These are phyloP conservation scores for Drepana falcataria DNA, from an alignment of 2,888 invertebrate genomes.

Conservation along the genomic window DNA sequence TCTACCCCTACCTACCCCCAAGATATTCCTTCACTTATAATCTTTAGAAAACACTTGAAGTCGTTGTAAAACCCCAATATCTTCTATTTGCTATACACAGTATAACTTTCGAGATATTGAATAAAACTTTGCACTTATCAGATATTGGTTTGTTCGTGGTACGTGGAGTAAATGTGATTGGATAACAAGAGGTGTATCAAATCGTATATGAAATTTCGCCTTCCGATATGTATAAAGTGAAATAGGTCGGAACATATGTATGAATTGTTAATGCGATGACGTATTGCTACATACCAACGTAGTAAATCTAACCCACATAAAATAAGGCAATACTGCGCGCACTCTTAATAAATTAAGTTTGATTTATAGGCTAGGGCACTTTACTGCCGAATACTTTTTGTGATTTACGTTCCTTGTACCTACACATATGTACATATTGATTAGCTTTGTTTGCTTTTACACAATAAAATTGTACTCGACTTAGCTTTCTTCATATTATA, in stretches of 20 bases:
- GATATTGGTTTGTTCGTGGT: no score
- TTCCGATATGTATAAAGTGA: background rate
- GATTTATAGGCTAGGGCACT: background rate
- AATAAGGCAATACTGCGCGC: background rate
- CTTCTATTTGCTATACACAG: no score
- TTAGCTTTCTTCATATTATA: no score
- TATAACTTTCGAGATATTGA: no score
- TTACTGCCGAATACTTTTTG: background rate
- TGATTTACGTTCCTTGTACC: background rate
- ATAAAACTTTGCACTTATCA: no score
- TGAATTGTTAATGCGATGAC: background rate
- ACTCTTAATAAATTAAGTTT: background rate
- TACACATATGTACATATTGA: background rate
- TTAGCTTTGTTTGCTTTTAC: background rate
- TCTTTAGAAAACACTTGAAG: no score
- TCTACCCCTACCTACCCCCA: no score
- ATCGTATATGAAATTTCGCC: background rate
- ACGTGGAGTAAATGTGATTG: no score
- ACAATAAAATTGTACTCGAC: no score
- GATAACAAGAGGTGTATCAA: no score
- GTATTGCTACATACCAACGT: background rate
- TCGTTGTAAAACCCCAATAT: no score
- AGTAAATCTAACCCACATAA: slow-evolving; percentile 5
- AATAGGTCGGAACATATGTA: slow-evolving; percentile 4
- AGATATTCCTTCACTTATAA: no score